Base-by-base conservation (phyloP, 2,888 invertebrate genomes). In the Sarcophaga subvicina region DNA sequence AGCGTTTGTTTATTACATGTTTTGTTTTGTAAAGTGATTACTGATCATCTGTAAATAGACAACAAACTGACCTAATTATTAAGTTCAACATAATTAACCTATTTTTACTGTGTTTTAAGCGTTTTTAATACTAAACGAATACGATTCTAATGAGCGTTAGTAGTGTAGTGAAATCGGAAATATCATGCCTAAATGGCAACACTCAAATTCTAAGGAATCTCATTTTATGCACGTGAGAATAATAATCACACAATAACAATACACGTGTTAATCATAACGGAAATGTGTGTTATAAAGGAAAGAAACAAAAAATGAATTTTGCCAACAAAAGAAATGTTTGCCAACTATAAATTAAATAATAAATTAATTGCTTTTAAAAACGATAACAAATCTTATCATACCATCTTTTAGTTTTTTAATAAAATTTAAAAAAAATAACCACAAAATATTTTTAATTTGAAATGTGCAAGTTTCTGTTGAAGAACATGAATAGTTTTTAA, bases 11-110 rank as follows among this genome's bases (percentile, higher is more conserved):
- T 37, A 37, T 37, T 37, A 37, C 37, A 37, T 37, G 37, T 37
- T 6, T 37, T 37, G 37, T 37, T 37, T 37, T 37, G 37, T 2
- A 37, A 37, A 37, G 37, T 37, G 8, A 8, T 37, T 10, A 37
- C 37, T 37, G 37, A 37, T 37, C n/a, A 45, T 45, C 66, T 45
- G 66, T 22, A 66, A 66, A 66, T 17, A n/a, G 45, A 10, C 45
- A 66, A 66, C 45, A 45, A 66, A 66, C 20, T 10, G 45, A 66
- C 20, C 12, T 20, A 47, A 45, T 37, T 37, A 37, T 37, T 37
- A 25, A 67, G 47, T 59, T 62, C 54, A 20, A 62, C 47, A 64
- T 78, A 70, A 25, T 70, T 78, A 78, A 59, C 78, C 79, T 79
- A 20, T 71, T 60, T 79, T 79, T 67, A n/a, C 47, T 59, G 73